Percentiles rank a stretch among this genome's conserved stretches.
Conservation (phyloP, 2,113 vertebrate genomes). For the Odocoileus virginianus region DNA sequence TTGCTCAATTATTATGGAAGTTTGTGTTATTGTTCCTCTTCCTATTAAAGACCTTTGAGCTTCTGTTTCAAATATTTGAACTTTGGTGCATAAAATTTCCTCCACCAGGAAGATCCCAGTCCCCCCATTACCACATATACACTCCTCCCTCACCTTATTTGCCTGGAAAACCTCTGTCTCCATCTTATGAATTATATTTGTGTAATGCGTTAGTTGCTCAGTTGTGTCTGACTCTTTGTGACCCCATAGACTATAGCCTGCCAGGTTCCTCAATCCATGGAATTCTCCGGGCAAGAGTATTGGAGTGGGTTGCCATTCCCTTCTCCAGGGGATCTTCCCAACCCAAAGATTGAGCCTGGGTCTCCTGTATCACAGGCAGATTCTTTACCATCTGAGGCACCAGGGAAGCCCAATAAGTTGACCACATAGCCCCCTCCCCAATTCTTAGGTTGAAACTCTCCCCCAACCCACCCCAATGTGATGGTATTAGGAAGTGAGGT, state of each 20-base stretch:
- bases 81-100: neutral
- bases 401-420: neutral
- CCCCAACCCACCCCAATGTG: neutral
- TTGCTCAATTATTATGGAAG: neutral
- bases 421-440: neutral
- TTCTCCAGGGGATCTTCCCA: neutral
- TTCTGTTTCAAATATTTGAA: neutral
- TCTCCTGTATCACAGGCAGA: neutral
- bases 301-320: neutral
- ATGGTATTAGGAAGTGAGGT: neutral
- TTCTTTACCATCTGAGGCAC: neutral
- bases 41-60: neutral
- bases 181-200: neutral
- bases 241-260: neutral
- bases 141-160: neutral
- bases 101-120: neutral
- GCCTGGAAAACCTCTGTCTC: neutral
- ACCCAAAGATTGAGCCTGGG: neutral
- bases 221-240: neutral
- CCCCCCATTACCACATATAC: neutral
- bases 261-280: neutral
- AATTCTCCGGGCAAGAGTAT: neutral
- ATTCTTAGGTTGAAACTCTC: neutral
- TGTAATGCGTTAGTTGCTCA: neutral
- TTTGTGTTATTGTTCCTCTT: neutral